Evolutionary conservation across 2,113 vertebrate species (phyloP), one percentile per base, ranked within the genome.

Genomic region (Fregetta grallaria): DNA sequence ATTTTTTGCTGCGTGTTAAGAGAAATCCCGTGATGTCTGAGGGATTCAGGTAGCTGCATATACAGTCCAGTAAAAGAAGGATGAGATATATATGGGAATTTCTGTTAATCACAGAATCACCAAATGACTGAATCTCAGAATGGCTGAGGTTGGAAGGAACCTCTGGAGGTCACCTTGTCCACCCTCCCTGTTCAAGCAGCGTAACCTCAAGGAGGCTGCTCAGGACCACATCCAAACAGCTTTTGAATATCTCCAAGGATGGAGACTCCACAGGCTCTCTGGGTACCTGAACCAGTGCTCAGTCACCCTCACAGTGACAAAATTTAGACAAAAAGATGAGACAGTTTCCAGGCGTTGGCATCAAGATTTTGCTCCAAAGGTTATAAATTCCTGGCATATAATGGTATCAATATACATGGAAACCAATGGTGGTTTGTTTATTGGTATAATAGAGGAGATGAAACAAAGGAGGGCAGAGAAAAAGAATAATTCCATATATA

Each of bases 171-270:
- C 22, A 6, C 7, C 2, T 18, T 68, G 18, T 30, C 30, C 27
- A 3, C 2, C 4, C 7, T 0, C 7, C 11, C 30, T 9, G 30
- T 40, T 71, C 11, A 38, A 56, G 66, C 50, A 62, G 40, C 1
- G 3, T 18, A 18, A 50, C 32, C 26, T 76, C 1, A 2, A 55
- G 70, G 34, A 56, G 74, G 26, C 15, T 67, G 18, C 38, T 59
- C 47, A 59, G 53, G n/a, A n/a, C 38, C 62, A 13, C 0, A 0
- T 20, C 73, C 61, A 10, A 63, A 36, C 25, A 61, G 22, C 26
- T 67, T 20, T 32, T 36, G 32, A 25, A 4, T 25, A 25, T 88
- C 71, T 62, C 30, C 14, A 83, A 12, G 29, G 67, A 47, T 18
- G 29, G 84, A 45, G 50, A 32, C 40, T 42, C 25, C 10, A 25